These are phyloP conservation scores for Semnornis frantzii DNA, from an alignment of 2,113 vertebrate species.

Conservation along the genomic window DNA sequence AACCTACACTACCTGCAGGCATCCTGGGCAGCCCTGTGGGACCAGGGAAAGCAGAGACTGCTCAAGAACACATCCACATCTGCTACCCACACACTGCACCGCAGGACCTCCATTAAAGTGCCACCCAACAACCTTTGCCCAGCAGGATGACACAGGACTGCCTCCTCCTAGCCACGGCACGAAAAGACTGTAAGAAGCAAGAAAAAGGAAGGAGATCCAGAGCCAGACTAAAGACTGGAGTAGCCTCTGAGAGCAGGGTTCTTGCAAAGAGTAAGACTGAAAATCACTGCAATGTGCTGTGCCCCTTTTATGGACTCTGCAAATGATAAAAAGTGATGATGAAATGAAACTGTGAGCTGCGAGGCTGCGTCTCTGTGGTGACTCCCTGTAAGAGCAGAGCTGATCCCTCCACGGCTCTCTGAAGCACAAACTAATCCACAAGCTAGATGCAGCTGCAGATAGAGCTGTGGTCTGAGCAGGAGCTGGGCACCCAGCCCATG, in stretches of 20 bases:
- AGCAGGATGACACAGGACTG: background rate
- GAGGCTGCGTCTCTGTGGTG: background rate
- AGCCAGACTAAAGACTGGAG: background rate
- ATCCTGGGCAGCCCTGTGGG: background rate
- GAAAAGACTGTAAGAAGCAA: background rate
- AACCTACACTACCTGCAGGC: background rate
- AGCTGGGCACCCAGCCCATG: background rate
- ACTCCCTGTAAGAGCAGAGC: background rate
- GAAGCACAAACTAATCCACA: background rate
- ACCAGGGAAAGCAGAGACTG: background rate
- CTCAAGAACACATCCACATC: background rate
- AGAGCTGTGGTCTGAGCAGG: background rate
- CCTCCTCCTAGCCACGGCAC: background rate
- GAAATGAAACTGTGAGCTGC: background rate
- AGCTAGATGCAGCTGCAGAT: background rate
- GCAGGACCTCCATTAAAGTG: background rate
- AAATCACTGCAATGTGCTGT: background rate
- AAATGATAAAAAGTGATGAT: constrained; percentile 28
- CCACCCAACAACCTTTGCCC: background rate
- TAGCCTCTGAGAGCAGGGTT: background rate
- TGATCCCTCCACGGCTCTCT: background rate
- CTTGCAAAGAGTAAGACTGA: background rate
- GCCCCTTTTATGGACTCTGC: background rate
- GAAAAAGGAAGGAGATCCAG: background rate
- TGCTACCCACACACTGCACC: background rate